Evolutionary conservation across 2,888 invertebrate genomes (phyloP).

Genomic region (Endotricha flammealis): DNA sequence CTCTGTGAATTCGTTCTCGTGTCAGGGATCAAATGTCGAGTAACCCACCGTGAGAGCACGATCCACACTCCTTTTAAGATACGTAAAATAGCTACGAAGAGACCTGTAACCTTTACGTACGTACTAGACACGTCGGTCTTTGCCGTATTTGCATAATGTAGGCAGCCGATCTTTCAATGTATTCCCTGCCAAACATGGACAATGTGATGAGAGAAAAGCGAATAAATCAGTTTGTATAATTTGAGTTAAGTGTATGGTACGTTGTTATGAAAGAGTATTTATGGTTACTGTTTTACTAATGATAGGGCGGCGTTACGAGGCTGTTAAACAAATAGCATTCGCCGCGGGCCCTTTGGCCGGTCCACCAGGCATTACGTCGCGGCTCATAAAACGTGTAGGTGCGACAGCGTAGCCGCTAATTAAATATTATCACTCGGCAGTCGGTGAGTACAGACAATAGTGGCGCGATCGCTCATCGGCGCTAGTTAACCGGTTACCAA

Average conservation of each 20-base stretch:
- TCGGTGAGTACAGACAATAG: conserved; percentile 64
- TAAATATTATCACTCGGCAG: conserved; percentile 71
- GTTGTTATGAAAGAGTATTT: conserved; percentile 33
- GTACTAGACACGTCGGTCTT: conserved; percentile 16
- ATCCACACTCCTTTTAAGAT: conserved; percentile 44
- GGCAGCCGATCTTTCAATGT: conserved; percentile 26
- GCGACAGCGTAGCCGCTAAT: conserved; percentile 69
- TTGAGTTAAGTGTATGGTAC: conserved; percentile 24
- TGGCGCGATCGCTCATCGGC: conserved; percentile 61
- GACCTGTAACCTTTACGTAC: conserved; percentile 6
- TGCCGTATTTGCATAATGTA: conserved; percentile 33
- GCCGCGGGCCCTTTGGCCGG: conserved; percentile 56
- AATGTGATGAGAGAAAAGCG: conserved; percentile 18
- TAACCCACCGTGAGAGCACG: conserved; percentile 47
- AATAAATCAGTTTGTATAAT: background rate
- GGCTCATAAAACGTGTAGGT: conserved; percentile 51
- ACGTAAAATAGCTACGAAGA: conserved; percentile 33
- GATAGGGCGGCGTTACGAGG: conserved; percentile 43
- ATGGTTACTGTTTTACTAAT: conserved; percentile 51
- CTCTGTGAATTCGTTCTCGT: conserved; percentile 36
- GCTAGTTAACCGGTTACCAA: conserved; percentile 69
- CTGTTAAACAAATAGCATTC: conserved; percentile 55
- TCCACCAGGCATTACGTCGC: conserved; percentile 40
- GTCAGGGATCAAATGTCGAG: conserved; percentile 60
- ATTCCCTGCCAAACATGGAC: conserved; percentile 34